Evolutionary conservation across 2,888 invertebrate species (phyloP).

Genomic region (Perizoma affinitatum): DNA sequence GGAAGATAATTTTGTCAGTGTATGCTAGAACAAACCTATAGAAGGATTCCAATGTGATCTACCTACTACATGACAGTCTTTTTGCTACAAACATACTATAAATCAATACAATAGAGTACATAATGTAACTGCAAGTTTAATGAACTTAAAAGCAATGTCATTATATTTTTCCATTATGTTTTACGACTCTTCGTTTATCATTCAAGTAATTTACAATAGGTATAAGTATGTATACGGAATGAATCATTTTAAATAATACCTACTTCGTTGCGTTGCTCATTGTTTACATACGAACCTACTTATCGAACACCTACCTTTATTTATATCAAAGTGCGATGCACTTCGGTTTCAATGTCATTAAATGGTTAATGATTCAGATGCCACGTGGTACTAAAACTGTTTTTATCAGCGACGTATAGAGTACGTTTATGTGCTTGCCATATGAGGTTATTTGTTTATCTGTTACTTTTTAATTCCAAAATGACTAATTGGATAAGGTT

Average conservation of each 20-base stretch:
- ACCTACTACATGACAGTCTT: no score
- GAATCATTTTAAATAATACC: background rate
- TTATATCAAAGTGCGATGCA: constrained; percentile 21
- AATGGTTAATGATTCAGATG: constrained; percentile 10
- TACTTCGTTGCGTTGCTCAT: background rate
- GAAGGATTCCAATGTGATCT: no score
- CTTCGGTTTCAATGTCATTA: constrained; percentile 19
- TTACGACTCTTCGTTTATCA: background rate
- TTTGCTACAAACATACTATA: no score
- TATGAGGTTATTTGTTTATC: no score
- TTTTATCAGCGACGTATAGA: background rate
- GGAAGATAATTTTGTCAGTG: no score
- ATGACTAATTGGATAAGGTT: no score
- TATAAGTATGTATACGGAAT: background rate
- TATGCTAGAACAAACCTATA: no score
- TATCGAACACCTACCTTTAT: constrained; percentile 3
- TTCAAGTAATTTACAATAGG: no score
- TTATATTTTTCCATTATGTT: background rate
- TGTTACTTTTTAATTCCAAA: no score
- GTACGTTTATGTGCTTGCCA: no score
- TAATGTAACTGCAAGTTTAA: background rate
- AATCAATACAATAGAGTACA: no score
- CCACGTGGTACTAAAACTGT: constrained; percentile 5
- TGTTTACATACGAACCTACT: constrained; percentile 13
- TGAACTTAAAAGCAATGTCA: background rate